Percentiles rank a stretch among this genome's conserved stretches.
These are phyloP conservation scores for Cephus spinipes DNA, from an alignment of 2,888 invertebrate species.

Conservation along the genomic window DNA sequence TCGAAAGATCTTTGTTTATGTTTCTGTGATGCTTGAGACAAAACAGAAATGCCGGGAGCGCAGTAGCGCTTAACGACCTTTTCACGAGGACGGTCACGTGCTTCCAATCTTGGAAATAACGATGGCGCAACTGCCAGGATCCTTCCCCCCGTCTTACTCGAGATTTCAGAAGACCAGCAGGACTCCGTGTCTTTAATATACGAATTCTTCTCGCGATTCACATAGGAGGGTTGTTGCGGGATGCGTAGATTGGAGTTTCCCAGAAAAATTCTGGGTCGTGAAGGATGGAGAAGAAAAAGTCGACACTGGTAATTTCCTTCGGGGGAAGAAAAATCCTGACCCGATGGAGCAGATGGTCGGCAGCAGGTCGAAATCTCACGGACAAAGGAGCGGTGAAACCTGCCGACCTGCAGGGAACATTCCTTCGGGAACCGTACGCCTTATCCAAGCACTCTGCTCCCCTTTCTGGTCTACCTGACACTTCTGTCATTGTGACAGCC, in stretches of 20 bases:
- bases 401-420: constrained; percentile 12
- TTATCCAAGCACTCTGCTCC: neutral
- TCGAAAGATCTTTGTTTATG: neutral
- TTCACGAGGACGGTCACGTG: neutral
- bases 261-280: neutral
- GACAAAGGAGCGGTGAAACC: constrained; percentile 6
- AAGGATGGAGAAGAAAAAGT: constrained; percentile 14
- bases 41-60: neutral
- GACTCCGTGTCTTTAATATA: neutral
- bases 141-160: neutral
- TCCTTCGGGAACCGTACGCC: constrained; percentile 11
- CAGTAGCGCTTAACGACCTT: neutral
- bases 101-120: neutral
- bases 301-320: constrained; percentile 6
- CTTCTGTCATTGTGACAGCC: neutral
- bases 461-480: neutral
- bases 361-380: constrained; percentile 26
- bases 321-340: constrained; percentile 16
- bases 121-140: neutral
- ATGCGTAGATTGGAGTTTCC: neutral
- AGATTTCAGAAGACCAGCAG: neutral
- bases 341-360: constrained; percentile 26
- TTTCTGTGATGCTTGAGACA: neutral
- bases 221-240: too few species aligned
- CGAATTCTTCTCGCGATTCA: neutral